Conservation (phyloP, 2,888 invertebrate species). For the Blera fallax region DNA sequence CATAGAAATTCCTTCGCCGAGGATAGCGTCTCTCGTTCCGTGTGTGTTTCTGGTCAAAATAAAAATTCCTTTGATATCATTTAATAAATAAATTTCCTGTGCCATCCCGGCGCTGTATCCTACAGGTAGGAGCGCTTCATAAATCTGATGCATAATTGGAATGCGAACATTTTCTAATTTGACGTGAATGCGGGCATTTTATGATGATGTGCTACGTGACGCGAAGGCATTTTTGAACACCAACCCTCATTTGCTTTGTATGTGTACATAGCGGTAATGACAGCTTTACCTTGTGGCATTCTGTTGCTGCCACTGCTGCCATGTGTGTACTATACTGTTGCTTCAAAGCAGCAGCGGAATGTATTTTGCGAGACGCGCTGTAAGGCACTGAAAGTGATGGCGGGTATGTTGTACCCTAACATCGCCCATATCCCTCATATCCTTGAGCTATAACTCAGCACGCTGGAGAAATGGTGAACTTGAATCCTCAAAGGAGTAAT, state of each 20-base stretch:
- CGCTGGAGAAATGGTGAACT: slow-evolving; percentile 47
- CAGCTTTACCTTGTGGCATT: neutral
- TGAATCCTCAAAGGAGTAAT: slow-evolving; percentile 62
- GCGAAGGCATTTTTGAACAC: slow-evolving; percentile 30
- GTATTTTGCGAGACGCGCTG: neutral
- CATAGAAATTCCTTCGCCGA: neutral
- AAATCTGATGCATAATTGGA: slow-evolving; percentile 68
- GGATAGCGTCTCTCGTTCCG: neutral
- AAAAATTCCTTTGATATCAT: slow-evolving; percentile 41
- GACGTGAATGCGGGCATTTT: slow-evolving; percentile 62
- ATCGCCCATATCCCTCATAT: slow-evolving; percentile 22
- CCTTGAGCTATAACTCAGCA: slow-evolving; percentile 45
- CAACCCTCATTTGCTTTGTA: neutral
- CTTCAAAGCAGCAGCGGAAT: neutral
- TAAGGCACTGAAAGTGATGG: slow-evolving; percentile 13
- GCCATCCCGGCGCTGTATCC: neutral
- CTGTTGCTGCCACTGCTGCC: neutral
- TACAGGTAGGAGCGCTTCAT: slow-evolving; percentile 20
- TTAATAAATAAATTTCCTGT: slow-evolving; percentile 41
- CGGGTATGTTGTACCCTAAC: slow-evolving; percentile 14
- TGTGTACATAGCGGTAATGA: slow-evolving; percentile 7
- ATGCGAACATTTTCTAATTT: slow-evolving; percentile 66
- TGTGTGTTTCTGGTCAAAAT: slow-evolving; percentile 18
- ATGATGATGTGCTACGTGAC: slow-evolving; percentile 60
- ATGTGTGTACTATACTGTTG: slow-evolving; percentile 23